phyloP scores from a whole-genome alignment of 1,140 invertebrate genomes.

The Caenorhabditis inopinata region DNA sequence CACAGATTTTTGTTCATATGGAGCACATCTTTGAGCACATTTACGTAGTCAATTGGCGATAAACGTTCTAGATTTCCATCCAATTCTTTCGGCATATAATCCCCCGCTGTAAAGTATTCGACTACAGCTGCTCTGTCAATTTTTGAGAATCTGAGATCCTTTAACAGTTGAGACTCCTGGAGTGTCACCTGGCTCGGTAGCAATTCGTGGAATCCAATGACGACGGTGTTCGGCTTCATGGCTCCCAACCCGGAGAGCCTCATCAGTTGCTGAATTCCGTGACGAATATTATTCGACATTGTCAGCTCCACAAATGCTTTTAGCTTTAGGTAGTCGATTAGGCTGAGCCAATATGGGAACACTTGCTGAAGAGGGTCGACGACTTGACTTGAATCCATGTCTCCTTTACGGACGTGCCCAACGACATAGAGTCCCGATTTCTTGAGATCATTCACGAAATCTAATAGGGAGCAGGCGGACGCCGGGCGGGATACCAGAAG shows the following conservation, averaged over 20 bases:
- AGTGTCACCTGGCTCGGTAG: slow-evolving; percentile 46
- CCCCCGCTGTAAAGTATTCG: slow-evolving; percentile 70
- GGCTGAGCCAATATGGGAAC: slow-evolving; percentile 64
- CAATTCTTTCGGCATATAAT: slow-evolving; percentile 70
- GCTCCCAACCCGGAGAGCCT: slow-evolving; percentile 90
- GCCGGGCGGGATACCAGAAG: slow-evolving; percentile 86
- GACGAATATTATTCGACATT: slow-evolving; percentile 78
- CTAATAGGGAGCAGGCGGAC: slow-evolving; percentile 84
- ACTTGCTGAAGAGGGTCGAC: slow-evolving; percentile 64
- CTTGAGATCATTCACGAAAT: slow-evolving; percentile 96
- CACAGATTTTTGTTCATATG: slow-evolving; percentile 92
- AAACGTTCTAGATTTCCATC: slow-evolving; percentile 63
- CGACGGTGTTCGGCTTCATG: slow-evolving; percentile 96
- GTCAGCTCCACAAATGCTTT: slow-evolving; percentile 97
- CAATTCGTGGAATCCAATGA: slow-evolving; percentile 77
- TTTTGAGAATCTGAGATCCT: slow-evolving; percentile 64
- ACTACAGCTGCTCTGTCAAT: slow-evolving; percentile 72
- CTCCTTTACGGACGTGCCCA: slow-evolving; percentile 62
- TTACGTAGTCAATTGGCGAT: slow-evolving; percentile 77
- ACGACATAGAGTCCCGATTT: slow-evolving; percentile 78
- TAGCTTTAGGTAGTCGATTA: slow-evolving; percentile 64
- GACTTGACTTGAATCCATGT: slow-evolving; percentile 41
- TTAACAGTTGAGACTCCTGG: slow-evolving; percentile 60
- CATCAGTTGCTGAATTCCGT: slow-evolving; percentile 84
- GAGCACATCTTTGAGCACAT: slow-evolving; percentile 77